Conservation (phyloP, 2,888 invertebrate genomes). For the Argynnis bischoffii region DNA sequence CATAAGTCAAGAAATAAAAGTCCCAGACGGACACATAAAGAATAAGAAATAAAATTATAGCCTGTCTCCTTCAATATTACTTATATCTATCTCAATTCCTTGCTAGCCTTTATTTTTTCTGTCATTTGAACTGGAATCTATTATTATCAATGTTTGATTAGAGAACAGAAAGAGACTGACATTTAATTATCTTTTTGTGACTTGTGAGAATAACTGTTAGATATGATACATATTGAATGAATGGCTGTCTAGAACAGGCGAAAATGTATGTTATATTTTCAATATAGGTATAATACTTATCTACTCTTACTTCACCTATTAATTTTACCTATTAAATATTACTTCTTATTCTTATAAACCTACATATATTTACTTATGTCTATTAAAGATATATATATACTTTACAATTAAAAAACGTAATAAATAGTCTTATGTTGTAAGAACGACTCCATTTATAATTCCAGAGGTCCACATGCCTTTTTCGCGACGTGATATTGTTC, state of each 20-base stretch:
- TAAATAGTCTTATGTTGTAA: background rate
- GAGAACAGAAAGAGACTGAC: too few species aligned
- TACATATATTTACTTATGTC: too few species aligned
- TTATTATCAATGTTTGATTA: background rate
- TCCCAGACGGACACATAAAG: conserved; percentile 24
- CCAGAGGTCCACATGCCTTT: background rate
- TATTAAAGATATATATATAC: too few species aligned
- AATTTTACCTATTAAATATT: too few species aligned
- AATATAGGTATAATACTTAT: too few species aligned
- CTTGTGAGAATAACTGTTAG: too few species aligned
- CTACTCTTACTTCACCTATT: too few species aligned
- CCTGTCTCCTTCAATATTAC: conserved; percentile 24
- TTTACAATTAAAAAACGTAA: too few species aligned
- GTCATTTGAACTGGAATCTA: conserved; percentile 8
- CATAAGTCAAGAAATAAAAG: conserved; percentile 26
- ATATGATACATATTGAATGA: too few species aligned
- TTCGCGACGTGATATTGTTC: background rate
- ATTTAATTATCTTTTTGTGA: too few species aligned
- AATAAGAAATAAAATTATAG: conserved; percentile 23
- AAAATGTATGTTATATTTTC: too few species aligned
- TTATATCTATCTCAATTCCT: conserved; percentile 20
- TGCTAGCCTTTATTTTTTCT: conserved; percentile 11
- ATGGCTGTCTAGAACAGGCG: too few species aligned
- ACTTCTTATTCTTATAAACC: background rate
- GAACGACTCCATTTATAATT: background rate